Percentiles rank a stretch among this genome's conserved stretches.
These are phyloP conservation scores for Hypselothyrea guttata DNA, from an alignment of 2,888 invertebrate genomes.

Conservation along the genomic window DNA sequence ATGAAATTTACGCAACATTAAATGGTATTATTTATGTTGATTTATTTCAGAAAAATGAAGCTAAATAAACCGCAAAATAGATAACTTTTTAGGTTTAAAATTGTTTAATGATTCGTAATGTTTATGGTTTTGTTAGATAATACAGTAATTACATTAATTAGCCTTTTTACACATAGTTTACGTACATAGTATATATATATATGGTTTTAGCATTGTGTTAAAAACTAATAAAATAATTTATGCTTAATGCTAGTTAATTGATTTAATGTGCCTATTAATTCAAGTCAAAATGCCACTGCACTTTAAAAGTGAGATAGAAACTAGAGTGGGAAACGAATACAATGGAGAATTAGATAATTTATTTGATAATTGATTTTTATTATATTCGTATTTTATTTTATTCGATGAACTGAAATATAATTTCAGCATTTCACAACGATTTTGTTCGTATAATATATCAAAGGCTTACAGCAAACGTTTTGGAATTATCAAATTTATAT, in stretches of 20 bases:
- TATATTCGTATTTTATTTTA: too few species aligned
- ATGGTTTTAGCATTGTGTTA: constrained; percentile 16
- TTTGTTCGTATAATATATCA: too few species aligned
- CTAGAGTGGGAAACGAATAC: neutral
- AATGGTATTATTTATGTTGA: constrained; percentile 13
- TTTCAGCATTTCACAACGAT: constrained; percentile 5
- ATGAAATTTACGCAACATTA: constrained; percentile 15
- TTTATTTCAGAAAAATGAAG: constrained; percentile 14
- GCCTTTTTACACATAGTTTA: constrained; percentile 50
- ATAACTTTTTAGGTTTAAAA: constrained; percentile 17
- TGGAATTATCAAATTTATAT: constrained; percentile 12
- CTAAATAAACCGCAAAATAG: constrained; percentile 12
- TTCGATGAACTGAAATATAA: constrained; percentile 3
- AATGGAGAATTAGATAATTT: neutral
- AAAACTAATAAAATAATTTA: constrained; percentile 60
- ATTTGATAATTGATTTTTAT: too few species aligned
- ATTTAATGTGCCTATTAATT: constrained; percentile 42
- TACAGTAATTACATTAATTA: constrained; percentile 70
- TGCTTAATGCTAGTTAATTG: constrained; percentile 58
- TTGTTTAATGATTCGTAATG: constrained; percentile 67
- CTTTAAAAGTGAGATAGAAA: constrained; percentile 27
- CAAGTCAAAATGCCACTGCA: constrained; percentile 21
- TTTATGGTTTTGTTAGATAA: constrained; percentile 57
- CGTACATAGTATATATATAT: constrained; percentile 24
- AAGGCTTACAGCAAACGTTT: neutral